Conservation (phyloP, 2,888 invertebrate species). For the Iselma pallidipennis region DNA sequence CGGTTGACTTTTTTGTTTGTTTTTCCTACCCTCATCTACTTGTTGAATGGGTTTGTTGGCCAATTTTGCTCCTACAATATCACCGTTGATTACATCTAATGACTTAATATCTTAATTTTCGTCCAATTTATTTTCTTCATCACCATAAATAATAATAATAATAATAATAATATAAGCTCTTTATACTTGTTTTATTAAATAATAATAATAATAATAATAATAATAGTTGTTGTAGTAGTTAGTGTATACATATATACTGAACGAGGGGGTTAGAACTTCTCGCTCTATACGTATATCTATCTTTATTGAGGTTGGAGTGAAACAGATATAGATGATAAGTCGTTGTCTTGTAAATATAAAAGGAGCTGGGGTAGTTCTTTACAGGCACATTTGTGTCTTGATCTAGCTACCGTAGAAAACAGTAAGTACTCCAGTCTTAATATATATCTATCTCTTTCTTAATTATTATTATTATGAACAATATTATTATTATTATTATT, state of each 20-base stretch:
- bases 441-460: not conserved
- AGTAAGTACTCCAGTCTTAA: not conserved
- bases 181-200: not conserved
- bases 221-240: not conserved
- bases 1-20: no score
- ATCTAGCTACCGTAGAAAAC: not conserved
- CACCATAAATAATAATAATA: not conserved
- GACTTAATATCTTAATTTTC: conserved; percentile 23
- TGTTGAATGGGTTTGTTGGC: not conserved
- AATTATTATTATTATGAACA: not conserved
- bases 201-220: not conserved
- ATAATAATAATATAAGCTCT: no score
- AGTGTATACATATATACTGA: no score
- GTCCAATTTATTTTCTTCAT: conserved; percentile 18
- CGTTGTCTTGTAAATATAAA: no score
- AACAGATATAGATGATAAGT: not conserved
- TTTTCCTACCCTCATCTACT: no score
- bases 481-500: not conserved
- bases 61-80: conserved; percentile 13
- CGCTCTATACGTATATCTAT: not conserved
- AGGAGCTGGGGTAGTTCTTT: not conserved
- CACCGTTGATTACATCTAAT: conserved; percentile 17
- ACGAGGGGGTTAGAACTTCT: not conserved
- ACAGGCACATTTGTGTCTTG: not conserved
- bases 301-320: not conserved